These are phyloP conservation scores for Neogobius melanostomus DNA, from an alignment of 2,113 vertebrate genomes.

Conservation along the genomic window DNA sequence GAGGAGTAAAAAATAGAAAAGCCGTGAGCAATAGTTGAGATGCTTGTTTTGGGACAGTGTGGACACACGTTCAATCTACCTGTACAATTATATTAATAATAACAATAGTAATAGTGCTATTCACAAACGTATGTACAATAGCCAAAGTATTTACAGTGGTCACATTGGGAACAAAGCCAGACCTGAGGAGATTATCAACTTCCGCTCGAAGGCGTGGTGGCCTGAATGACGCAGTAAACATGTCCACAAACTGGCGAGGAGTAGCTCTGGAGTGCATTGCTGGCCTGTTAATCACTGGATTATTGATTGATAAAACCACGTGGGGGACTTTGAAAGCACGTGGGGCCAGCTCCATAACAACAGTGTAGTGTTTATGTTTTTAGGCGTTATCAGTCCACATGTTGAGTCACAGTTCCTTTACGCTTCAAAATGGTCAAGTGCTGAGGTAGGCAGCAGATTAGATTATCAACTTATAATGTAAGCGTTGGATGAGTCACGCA, in stretches of 20 bases:
- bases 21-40: conserved; percentile 35
- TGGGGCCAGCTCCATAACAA: conserved; percentile 6
- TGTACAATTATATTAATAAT: conserved; percentile 70
- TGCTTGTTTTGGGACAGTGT: conserved; percentile 52
- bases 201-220: conserved; percentile 15
- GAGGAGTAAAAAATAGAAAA: conserved; percentile 38
- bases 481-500: conserved; percentile 21
- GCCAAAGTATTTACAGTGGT: conserved; percentile 69
- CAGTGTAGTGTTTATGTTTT: conserved; percentile 24
- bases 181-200: conserved; percentile 66
- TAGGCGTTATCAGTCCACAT: not conserved
- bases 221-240: conserved; percentile 34
- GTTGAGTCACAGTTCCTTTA: conserved; percentile 21
- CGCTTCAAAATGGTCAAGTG: conserved; percentile 14
- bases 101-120: conserved; percentile 33
- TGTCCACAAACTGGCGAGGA: not conserved
- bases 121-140: conserved; percentile 11
- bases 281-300: conserved; percentile 3
- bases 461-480: not conserved
- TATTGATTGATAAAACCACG: not conserved
- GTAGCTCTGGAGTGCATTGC: conserved; percentile 11
- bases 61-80: conserved; percentile 56
- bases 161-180: conserved; percentile 61
- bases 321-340: not conserved
- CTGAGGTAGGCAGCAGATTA: conserved; percentile 49